Conservation (phyloP, 1,140 invertebrate species). For the Laodelphax striatellus region DNA sequence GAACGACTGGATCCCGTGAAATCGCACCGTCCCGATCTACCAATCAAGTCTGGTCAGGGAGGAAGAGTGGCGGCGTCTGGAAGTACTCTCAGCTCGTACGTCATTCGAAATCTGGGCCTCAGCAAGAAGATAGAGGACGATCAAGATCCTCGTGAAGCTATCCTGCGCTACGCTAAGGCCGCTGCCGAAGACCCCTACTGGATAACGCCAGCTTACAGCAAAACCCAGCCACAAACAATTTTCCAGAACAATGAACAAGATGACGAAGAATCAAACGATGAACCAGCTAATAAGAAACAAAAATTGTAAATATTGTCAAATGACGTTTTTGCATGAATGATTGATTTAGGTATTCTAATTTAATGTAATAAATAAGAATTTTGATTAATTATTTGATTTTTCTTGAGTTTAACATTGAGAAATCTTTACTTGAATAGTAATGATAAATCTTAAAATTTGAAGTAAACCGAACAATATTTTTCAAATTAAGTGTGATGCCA, state of each 20-base stretch:
- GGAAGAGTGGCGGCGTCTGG: slow-evolving; percentile 92
- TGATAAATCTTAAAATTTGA: too few species aligned
- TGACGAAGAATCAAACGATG: slow-evolving; percentile 18
- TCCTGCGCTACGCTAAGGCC: slow-evolving; percentile 93
- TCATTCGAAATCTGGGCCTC: slow-evolving; percentile 88
- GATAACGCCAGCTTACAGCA: slow-evolving; percentile 48
- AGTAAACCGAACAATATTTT: too few species aligned
- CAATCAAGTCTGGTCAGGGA: slow-evolving; percentile 84
- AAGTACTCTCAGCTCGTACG: slow-evolving; percentile 92
- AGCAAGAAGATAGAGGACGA: slow-evolving; percentile 91
- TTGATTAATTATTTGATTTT: background rate
- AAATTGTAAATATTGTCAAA: slow-evolving; percentile 10
- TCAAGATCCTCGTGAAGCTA: slow-evolving; percentile 92
- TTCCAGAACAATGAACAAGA: slow-evolving; percentile 35
- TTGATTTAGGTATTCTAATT: too few species aligned
- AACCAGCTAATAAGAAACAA: slow-evolving; percentile 17
- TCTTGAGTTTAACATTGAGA: background rate
- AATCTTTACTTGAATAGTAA: too few species aligned
- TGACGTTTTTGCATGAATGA: background rate
- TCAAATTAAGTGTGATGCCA: too few species aligned
- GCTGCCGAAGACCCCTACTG: slow-evolving; percentile 93
- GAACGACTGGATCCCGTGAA: slow-evolving; percentile 85
- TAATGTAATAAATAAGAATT: background rate
- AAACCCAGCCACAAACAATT: slow-evolving; percentile 43
- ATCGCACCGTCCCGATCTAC: slow-evolving; percentile 86